phyloP scores from a whole-genome alignment of 2,797 vertebrate species.

The Allobates femoralis region DNA sequence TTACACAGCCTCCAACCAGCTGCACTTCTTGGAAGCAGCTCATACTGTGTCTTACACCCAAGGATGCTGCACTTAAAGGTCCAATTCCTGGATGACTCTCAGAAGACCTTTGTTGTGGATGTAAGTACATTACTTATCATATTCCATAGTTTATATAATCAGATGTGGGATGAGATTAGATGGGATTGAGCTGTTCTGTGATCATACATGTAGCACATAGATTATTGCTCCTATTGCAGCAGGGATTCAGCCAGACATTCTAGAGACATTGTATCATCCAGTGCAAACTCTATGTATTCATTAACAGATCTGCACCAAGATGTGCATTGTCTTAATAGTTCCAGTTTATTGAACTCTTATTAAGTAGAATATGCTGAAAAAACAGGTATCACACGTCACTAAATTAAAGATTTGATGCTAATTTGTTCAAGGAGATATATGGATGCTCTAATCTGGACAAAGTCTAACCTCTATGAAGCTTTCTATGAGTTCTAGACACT shows the following conservation, averaged over 20 bases:
- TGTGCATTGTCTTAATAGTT: neutral
- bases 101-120: constrained; percentile 84
- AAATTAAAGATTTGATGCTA: neutral
- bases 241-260: neutral
- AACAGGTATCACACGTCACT: neutral
- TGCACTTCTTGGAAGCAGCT: constrained; percentile 42
- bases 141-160: neutral
- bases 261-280: neutral
- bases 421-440: neutral
- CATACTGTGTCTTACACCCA: constrained; percentile 43
- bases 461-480: neutral
- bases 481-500: neutral
- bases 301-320: neutral
- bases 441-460: neutral
- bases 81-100: constrained; percentile 83
- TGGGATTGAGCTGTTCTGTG: neutral
- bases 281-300: neutral
- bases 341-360: neutral
- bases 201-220: neutral
- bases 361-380: no score
- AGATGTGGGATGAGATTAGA: neutral
- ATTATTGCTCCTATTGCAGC: neutral
- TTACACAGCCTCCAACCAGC: constrained; percentile 62
- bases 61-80: constrained; percentile 83
- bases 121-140: constrained; percentile 72